These are phyloP conservation scores for Dryas iulia DNA, from an alignment of 1,140 invertebrate genomes.

Conservation along the genomic window DNA sequence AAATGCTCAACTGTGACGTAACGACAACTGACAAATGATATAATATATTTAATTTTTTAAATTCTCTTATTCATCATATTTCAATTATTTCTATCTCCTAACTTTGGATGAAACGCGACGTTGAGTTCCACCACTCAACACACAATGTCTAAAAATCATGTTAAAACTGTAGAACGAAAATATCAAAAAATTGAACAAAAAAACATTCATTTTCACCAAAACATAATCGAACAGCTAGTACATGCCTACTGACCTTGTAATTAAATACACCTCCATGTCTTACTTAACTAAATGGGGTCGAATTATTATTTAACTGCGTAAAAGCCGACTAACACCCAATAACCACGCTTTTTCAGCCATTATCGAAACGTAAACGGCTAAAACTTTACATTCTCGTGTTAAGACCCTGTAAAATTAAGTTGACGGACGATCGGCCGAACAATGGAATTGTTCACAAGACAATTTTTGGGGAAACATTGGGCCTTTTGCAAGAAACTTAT, in stretches of 20 bases:
- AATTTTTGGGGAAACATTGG: slow-evolving; percentile 4
- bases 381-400: slow-evolving; percentile 47
- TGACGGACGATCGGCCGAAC: slow-evolving; percentile 24
- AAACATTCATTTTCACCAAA: too few relatives aligned
- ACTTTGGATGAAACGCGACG: too few relatives aligned
- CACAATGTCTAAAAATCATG: too few relatives aligned
- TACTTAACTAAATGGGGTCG: neutral
- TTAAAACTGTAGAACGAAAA: too few relatives aligned
- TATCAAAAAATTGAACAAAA: too few relatives aligned
- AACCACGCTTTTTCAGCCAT: slow-evolving; percentile 13
- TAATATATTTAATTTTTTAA: too few relatives aligned
- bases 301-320: slow-evolving; percentile 1
- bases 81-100: too few relatives aligned
- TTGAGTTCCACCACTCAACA: too few relatives aligned
- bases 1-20: too few relatives aligned
- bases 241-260: neutral
- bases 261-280: neutral
- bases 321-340: neutral
- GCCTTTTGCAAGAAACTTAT: slow-evolving; percentile 1
- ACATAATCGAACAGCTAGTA: too few relatives aligned
- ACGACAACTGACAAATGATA: too few relatives aligned
- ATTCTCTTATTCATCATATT: too few relatives aligned
- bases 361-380: slow-evolving; percentile 21
- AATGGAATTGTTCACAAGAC: slow-evolving; percentile 8
- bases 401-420: slow-evolving; percentile 51